Conservation (phyloP, 2,888 invertebrate species). For the Netelia fuscicornis region DNA sequence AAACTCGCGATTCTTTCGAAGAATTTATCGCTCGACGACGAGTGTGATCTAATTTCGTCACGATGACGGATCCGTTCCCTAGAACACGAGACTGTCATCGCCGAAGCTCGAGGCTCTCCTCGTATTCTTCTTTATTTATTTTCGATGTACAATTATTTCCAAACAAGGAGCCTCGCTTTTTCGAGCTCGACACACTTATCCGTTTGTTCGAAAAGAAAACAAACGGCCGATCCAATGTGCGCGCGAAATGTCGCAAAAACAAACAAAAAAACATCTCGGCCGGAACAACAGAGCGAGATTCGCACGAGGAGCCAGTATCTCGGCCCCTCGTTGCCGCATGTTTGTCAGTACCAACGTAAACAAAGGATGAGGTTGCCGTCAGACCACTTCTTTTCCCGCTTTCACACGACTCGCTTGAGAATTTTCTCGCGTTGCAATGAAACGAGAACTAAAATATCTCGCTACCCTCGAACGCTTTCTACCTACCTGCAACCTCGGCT, state of each 20-base stretch:
- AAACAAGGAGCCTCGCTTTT: no score
- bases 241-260: not conserved
- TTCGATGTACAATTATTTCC: not conserved
- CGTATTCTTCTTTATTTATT: not conserved
- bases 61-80: slow-evolving; percentile 20
- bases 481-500: not conserved
- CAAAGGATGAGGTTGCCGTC: slow-evolving; percentile 18
- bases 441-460: slow-evolving; percentile 9
- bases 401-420: slow-evolving; percentile 59
- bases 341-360: slow-evolving; percentile 1
- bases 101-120: not conserved
- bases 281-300: not conserved
- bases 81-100: slow-evolving; percentile 32
- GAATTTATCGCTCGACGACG: slow-evolving; percentile 34
- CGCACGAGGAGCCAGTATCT: not conserved
- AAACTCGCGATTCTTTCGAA: not conserved
- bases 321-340: not conserved
- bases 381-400: slow-evolving; percentile 51
- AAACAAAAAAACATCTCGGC: not conserved
- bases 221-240: no score
- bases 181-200: no score
- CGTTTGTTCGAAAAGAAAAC: no score
- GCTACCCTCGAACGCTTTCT: slow-evolving; percentile 34
- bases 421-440: slow-evolving; percentile 26
- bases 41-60: slow-evolving; percentile 67